phyloP scores from a whole-genome alignment of 2,888 invertebrate genomes.

The Thera britannica region DNA sequence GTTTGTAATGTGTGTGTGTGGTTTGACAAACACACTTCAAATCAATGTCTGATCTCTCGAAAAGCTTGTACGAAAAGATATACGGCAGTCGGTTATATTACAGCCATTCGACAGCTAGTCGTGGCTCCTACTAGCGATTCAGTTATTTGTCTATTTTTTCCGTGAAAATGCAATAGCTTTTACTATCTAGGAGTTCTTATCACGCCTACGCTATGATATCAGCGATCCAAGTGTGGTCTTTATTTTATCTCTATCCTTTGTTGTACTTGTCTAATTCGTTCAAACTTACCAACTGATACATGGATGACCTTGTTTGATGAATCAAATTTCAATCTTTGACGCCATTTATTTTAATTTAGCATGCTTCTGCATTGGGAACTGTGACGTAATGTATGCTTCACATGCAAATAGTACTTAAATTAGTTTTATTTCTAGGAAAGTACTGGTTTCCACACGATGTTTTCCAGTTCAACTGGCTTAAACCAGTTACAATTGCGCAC shows the following conservation, averaged over 20 bases:
- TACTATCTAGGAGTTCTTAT: slow-evolving; percentile 4
- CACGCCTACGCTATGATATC: slow-evolving; percentile 13
- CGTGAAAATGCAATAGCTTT: slow-evolving; percentile 3
- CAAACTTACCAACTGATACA: slow-evolving; percentile 11
- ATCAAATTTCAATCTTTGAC: slow-evolving; percentile 10
- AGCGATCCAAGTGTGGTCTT: slow-evolving; percentile 16
- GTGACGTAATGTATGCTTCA: background rate
- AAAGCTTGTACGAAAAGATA: background rate
- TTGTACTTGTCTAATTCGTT: slow-evolving; percentile 18
- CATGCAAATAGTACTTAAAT: background rate
- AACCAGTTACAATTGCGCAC: slow-evolving; percentile 16
- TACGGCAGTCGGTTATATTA: background rate
- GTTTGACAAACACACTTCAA: no score
- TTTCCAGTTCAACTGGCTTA: slow-evolving; percentile 10
- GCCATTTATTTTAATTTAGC: background rate
- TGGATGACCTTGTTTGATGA: slow-evolving; percentile 19
- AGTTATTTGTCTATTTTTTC: background rate
- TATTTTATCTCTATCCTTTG: slow-evolving; percentile 3
- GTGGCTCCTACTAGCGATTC: background rate
- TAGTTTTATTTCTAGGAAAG: background rate
- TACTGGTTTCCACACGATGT: slow-evolving; percentile 5
- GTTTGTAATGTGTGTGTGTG: no score
- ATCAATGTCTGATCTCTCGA: background rate
- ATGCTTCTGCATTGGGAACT: background rate
- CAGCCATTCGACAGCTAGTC: no score